A percentile compares a stretch with the other conserved stretches of the same genome.
Conservation (phyloP, 2,797 vertebrate genomes). For the Hapalemur alaotrensis region DNA sequence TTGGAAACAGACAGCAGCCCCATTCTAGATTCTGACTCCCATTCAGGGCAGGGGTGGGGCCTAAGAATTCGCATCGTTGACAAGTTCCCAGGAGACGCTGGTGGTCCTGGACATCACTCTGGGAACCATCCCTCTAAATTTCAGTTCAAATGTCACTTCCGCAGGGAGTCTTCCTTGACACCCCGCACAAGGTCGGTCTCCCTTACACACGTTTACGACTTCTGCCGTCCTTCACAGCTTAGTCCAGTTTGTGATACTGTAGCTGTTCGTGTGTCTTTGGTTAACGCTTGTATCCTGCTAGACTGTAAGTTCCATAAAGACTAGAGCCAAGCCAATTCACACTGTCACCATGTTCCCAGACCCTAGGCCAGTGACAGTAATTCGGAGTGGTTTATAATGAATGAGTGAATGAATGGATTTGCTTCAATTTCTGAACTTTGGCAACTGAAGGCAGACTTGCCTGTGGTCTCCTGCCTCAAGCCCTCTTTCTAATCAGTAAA, state of each 20-base stretch:
- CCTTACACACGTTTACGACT: neutral
- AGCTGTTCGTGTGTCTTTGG: neutral
- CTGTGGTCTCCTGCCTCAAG: neutral
- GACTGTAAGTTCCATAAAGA: neutral
- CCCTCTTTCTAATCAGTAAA: neutral
- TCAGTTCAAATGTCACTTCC: neutral
- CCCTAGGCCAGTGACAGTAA: neutral
- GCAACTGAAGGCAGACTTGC: neutral
- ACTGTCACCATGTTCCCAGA: neutral
- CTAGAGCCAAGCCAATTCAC: neutral
- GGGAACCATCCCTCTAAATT: neutral
- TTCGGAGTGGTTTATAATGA: neutral
- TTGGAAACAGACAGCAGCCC: neutral
- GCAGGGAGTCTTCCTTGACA: neutral
- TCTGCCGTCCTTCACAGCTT: fast-evolving
- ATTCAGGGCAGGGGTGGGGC: too few species aligned
- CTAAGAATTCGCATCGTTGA: neutral
- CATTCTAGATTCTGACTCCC: neutral
- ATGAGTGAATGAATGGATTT: neutral
- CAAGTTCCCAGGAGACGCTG: neutral
- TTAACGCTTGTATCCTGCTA: neutral
- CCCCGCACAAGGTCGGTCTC: neutral
- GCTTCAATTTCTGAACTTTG: neutral
- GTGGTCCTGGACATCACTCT: neutral
- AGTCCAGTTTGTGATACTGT: neutral